Evolutionary conservation across 2,797 vertebrate genomes (phyloP).

Genomic region (Anabas testudineus): DNA sequence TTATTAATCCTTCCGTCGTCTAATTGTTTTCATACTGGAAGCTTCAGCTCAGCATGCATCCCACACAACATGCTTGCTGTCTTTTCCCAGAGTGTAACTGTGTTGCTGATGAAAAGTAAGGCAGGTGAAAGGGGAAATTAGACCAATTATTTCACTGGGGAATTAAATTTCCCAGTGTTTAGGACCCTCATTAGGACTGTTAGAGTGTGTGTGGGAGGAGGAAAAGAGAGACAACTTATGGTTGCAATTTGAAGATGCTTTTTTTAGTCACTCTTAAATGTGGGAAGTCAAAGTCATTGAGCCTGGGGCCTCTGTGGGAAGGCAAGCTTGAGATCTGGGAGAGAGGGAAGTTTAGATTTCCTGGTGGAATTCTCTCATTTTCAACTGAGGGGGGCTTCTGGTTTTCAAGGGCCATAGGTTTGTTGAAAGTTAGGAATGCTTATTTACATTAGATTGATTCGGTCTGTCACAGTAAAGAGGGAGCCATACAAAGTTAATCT

Average conservation of each 20-base stretch:
- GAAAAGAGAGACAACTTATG: constrained; percentile 79
- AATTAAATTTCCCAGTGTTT: constrained; percentile 71
- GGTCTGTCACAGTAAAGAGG: constrained; percentile 77
- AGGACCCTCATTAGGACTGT: constrained; percentile 66
- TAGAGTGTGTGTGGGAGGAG: constrained; percentile 63
- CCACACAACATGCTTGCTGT: constrained; percentile 47
- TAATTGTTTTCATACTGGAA: constrained; percentile 59
- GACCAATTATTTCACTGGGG: constrained; percentile 49
- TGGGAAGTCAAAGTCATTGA: constrained; percentile 86
- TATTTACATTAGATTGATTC: constrained; percentile 85
- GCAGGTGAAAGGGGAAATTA: constrained; percentile 63
- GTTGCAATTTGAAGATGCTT: constrained; percentile 88
- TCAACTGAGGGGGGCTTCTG: constrained; percentile 59
- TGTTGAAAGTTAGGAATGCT: constrained; percentile 80
- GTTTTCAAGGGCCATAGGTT: constrained; percentile 71
- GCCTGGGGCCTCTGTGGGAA: constrained; percentile 83
- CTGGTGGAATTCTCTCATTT: constrained; percentile 81
- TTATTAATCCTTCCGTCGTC: constrained; percentile 15
- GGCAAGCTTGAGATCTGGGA: constrained; percentile 68
- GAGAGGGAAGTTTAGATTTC: constrained; percentile 73
- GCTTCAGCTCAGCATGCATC: constrained; percentile 49
- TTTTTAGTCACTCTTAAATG: constrained; percentile 88
- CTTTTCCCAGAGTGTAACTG: constrained; percentile 46
- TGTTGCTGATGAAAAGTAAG: constrained; percentile 44
- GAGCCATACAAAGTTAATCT: constrained; percentile 77